phyloP scores from a whole-genome alignment of 2,888 invertebrate species.

The Netelia melanura region DNA sequence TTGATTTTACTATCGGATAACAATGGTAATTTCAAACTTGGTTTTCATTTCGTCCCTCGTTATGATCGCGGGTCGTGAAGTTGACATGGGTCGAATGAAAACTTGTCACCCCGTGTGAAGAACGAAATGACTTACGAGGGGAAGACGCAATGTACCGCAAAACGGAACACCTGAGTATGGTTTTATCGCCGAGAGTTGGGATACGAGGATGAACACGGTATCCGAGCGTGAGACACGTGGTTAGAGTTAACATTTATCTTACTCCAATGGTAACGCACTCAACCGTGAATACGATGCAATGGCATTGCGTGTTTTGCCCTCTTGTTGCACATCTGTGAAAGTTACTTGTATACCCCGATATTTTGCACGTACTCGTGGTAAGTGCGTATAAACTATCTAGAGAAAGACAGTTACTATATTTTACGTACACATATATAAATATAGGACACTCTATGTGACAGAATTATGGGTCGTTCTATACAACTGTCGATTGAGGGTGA shows the following conservation, averaged over 20 bases:
- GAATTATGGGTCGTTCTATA: neutral
- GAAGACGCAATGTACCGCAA: neutral
- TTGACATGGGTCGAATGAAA: slow-evolving; percentile 12
- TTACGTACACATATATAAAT: neutral
- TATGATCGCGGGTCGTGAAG: neutral
- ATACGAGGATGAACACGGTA: slow-evolving; percentile 27
- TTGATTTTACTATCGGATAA: neutral
- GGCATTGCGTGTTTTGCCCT: slow-evolving; percentile 23
- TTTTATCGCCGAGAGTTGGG: slow-evolving; percentile 3
- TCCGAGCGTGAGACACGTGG: slow-evolving; percentile 10
- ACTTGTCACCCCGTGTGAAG: slow-evolving; percentile 22
- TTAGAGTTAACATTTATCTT: slow-evolving; percentile 50
- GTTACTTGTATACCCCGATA: neutral
- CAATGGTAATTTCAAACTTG: neutral
- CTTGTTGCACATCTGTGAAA: neutral
- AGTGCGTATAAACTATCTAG: neutral
- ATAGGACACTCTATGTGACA: neutral
- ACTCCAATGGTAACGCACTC: slow-evolving; percentile 53
- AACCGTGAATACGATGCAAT: slow-evolving; percentile 47
- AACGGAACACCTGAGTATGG: slow-evolving; percentile 40
- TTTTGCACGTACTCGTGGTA: neutral
- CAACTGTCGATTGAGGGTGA: neutral
- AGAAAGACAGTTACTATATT: neutral
- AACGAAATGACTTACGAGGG: slow-evolving; percentile 43
- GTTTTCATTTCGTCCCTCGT: neutral